Evolutionary conservation across 1,140 invertebrate genomes (phyloP), one percentile per base, ranked within the genome.

Genomic region (Lepidurus arcticus): DNA sequence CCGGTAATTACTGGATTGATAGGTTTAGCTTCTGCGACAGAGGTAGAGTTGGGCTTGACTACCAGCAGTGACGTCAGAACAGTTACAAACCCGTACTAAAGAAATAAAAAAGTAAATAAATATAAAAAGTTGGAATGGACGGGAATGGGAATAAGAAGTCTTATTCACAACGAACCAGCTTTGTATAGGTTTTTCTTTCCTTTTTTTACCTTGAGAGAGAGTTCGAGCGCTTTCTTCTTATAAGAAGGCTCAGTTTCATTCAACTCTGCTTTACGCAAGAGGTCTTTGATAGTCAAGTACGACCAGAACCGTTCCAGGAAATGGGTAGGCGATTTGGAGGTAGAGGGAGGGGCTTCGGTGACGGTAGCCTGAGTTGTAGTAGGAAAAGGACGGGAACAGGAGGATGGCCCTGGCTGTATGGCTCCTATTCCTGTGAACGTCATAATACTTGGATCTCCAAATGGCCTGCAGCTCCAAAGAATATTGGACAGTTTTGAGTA

Each of bases 11-110:
- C 34, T 34, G 34, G 34, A 4, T 2, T 34, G 3, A 34, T 3
- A 2, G 34, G 34, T 34, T 34, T 34, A 34, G 34, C 3, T 2
- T 34, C 79, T 11, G 81, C 80, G 21, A 74, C 13, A 6, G 81
- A 80, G 8, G 83, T 84, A 81, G 88, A 78, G 44, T 85, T 82
- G 26, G 90, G 90, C 81, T 91, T 91, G 4, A 91, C 90, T 3
- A 92, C 90, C 10, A 92, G 89, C 80, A 92, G 84, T 0, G 90
- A 91, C 21, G 90, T 91, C 10, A 92, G 83, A 5, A 90, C 87
- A 0, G 90, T 92, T 1, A 92, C 91, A 82, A 92, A 91, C 10
- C 87, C 87, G 81, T 91, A 91, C 88, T 90, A 83, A 73, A 85
- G 84, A 78, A 34, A 4, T 34, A 34, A 3, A 3, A 34, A 81